Conservation (phyloP, 2,797 vertebrate species). For the Alauda arvensis region DNA sequence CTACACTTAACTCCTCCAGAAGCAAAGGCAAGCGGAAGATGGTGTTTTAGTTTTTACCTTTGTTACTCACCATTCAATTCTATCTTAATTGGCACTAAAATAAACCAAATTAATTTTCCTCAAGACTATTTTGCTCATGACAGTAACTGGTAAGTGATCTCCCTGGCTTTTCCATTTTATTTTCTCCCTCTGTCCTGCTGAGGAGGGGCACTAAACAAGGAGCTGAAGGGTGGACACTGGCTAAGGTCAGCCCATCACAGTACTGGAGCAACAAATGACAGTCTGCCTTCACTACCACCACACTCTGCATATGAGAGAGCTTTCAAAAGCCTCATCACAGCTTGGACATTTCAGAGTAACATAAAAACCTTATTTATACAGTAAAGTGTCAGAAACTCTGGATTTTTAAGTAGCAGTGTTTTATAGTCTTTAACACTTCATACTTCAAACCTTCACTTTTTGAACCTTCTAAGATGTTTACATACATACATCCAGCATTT, state of each 20-base stretch:
- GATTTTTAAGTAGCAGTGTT: neutral
- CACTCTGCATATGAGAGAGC: neutral
- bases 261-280: neutral
- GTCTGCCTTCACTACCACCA: neutral
- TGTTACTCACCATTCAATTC: neutral
- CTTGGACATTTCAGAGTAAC: neutral
- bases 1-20: neutral
- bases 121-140: neutral
- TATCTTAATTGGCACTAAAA: neutral
- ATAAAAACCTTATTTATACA: neutral
- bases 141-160: neutral
- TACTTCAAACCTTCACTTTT: neutral
- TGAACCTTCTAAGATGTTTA: neutral
- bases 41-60: neutral
- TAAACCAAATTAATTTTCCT: neutral
- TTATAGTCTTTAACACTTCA: neutral
- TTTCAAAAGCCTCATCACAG: neutral
- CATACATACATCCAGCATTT: neutral
- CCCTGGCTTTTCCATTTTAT: neutral
- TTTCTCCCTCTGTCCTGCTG: neutral
- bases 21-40: neutral
- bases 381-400: neutral
- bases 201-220: neutral
- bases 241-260: neutral
- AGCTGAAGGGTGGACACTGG: neutral